phyloP scores from a whole-genome alignment of 2,113 vertebrate genomes.

The Rhinoptilus africanus region DNA sequence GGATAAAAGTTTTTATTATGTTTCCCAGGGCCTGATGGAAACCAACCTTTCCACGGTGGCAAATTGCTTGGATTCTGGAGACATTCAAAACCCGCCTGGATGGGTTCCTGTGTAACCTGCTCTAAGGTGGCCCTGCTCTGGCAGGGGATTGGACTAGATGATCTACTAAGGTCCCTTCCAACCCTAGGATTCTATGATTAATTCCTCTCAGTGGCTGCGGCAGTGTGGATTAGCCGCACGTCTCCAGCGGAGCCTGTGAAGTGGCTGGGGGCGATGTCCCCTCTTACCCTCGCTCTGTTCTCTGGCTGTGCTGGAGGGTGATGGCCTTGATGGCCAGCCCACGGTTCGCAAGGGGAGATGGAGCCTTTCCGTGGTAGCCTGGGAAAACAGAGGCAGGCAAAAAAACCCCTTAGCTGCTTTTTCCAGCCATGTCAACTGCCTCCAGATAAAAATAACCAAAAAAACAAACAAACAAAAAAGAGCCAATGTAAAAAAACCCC shows the following conservation, averaged over 20 bases:
- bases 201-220: background rate
- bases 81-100: no score
- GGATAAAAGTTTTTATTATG: background rate
- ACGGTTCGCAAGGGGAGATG: background rate
- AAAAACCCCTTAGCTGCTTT: background rate
- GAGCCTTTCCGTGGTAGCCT: background rate
- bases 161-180: no score
- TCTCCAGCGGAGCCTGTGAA: background rate
- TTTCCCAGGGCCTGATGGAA: background rate
- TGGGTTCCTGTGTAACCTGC: no score
- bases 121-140: no score
- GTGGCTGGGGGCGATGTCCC: background rate
- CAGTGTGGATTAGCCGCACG: background rate
- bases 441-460: background rate
- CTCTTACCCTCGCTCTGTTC: background rate
- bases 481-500: background rate
- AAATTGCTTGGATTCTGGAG: background rate
- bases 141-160: no score
- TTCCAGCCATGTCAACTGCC: background rate
- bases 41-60: background rate
- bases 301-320: background rate
- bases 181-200: no score
- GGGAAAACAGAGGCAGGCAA: background rate
- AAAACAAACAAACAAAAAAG: background rate
- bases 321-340: background rate